Evolutionary conservation across 2,888 invertebrate species (phyloP), one percentile per base, ranked within the genome.

Genomic region (Magallana nippona): DNA sequence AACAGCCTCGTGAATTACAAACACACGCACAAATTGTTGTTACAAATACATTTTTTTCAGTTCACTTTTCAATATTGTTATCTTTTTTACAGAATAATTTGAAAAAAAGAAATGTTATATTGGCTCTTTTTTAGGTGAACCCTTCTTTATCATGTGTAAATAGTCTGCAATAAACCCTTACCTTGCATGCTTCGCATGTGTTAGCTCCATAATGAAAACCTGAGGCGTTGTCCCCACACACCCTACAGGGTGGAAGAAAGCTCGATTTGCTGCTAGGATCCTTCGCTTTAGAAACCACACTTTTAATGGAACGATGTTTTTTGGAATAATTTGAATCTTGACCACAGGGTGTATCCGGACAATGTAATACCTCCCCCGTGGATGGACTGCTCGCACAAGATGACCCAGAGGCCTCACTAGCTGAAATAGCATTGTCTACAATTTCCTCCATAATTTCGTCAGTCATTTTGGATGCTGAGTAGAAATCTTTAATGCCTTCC

Each of bases 141-240:
- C n/a, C n/a, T 27, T 27, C 27, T 27, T 27, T 27, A 27, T 27
- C 27, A 27, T 27, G 27, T 27, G 27, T 1, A 27, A 27, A 27
- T 27, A 27, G 27, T 44, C 44, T 44, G 44, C 44, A 44, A 0
- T 19, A 8, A 19, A 22, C n/a, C 82, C 87, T 60, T 77, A 92
- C 92, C 91, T 93, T 93, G 84, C 93, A 93, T 56, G 93, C 93
- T 82, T 93, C 93, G 86, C 92, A 93, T 1, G 92, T 92, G 84
- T 93, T 93, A 15, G 90, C 92, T 13, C 93, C 93, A 85, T 93
- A 93, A 82, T 93, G 93, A 78, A 92, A 91, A 3, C 93, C 93
- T 0, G 92, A 92, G 0, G 93, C 93, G 71, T 89, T 91, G 78
- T 91, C 92, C 0, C 90, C 91, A 86, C 93, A 93, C 2, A 93